A percentile compares a stretch with the other conserved stretches of the same genome.
These are phyloP conservation scores for Megathymus violae DNA, from an alignment of 1,140 invertebrate genomes.

Conservation along the genomic window DNA sequence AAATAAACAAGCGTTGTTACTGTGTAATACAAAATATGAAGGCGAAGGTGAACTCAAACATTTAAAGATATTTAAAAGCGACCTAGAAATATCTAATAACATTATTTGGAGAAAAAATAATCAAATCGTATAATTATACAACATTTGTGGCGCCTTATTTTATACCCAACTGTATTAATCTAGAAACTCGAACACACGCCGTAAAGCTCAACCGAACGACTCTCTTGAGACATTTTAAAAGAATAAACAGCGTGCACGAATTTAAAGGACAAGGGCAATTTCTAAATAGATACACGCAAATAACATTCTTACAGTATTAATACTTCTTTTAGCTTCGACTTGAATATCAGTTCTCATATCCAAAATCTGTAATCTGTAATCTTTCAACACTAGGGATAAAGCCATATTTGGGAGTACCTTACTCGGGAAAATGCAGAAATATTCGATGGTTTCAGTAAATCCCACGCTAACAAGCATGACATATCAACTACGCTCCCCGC, in stretches of 20 bases:
- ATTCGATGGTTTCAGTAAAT: conserved; percentile 15
- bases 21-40: not conserved
- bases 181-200: not conserved
- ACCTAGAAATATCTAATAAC: too few relatives aligned
- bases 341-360: not conserved
- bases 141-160: not conserved
- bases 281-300: conserved; percentile 9
- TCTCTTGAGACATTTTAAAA: conserved; percentile 13
- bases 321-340: not conserved
- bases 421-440: conserved; percentile 11
- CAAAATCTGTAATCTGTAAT: too few relatives aligned
- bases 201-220: conserved; percentile 1
- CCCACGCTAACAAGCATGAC: conserved; percentile 16
- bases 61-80: too few relatives aligned
- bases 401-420: conserved; percentile 7
- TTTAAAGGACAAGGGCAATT: conserved; percentile 2
- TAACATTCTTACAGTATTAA: conserved; percentile 11
- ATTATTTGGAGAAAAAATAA: too few relatives aligned
- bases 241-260: conserved; percentile 8
- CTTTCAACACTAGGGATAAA: too few relatives aligned
- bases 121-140: too few relatives aligned
- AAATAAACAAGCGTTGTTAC: not conserved
- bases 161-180: not conserved
- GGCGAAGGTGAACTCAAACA: too few relatives aligned
- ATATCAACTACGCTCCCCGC: conserved; percentile 6